Evolutionary conservation across 2,888 invertebrate species (phyloP), one percentile per base, ranked within the genome.

Genomic region (Lordiphosa andalusiaca): DNA sequence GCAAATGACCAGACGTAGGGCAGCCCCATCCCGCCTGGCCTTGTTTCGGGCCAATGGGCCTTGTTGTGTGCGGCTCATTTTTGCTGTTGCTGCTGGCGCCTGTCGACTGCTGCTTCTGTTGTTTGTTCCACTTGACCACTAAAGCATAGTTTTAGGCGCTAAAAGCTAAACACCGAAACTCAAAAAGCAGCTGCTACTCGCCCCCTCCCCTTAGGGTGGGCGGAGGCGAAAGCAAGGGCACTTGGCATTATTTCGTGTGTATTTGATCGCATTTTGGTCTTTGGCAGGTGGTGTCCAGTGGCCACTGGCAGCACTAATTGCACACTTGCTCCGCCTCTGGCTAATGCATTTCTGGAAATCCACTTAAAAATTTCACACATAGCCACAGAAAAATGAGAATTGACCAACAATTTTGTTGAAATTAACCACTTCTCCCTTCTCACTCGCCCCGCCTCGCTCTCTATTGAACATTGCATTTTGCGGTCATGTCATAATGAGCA

Each of bases 131-230:
- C 83, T 78, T 83, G 83, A 80, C 80, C 80, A 80, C 84, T 69
- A 80, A 76, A 80, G 80, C 81, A 83, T 74, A 81, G 84, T 80
- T 80, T 83, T 81, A 83, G 80, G 80, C 80, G 80, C 81, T 80
- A 80, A 80, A 80, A 83, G 80, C 80, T 83, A 83, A 80, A 83
- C 73, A 80, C 81, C 80, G 67, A 80, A 80, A 77, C 69, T 81
- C 81, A 74, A 81, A 83, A 83, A 80, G 73, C 80, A 80, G 80
- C 80, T 80, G 80, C 73, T 70, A 52, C 75, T 47, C 35, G 49
- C 25, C 36, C 13, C 25, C 12, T 35, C 44, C 16, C n/a, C n/a
- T n/a, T n/a, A n/a, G n/a, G n/a, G n/a, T n/a, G 21, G 49, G 49
- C 68, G 42, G 46, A 7, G 57, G 54, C 56, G 2, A 25, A 25